These are phyloP conservation scores for Lontra canadensis DNA, from an alignment of 2,113 vertebrate species.

Conservation along the genomic window DNA sequence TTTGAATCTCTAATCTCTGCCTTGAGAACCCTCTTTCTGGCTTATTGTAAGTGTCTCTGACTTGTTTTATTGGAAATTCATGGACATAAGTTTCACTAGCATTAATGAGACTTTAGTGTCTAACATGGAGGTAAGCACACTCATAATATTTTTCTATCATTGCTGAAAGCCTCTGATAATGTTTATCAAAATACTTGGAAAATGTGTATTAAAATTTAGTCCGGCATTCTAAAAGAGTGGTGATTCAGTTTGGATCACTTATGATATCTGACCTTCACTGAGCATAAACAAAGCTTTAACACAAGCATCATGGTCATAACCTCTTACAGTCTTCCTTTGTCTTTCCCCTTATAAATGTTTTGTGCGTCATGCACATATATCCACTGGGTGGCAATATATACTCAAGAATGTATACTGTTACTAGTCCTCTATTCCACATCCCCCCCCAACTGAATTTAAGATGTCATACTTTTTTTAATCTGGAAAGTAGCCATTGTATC, in stretches of 20 bases:
- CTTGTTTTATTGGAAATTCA: background rate
- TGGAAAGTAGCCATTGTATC: background rate
- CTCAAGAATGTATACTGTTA: constrained; percentile 55
- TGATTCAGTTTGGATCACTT: background rate
- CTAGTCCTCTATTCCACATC: background rate
- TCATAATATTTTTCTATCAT: background rate
- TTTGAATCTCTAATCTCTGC: background rate
- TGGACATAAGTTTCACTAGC: constrained; percentile 12
- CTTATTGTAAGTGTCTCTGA: background rate
- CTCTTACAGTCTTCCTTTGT: background rate
- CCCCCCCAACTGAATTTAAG: background rate
- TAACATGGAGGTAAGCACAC: background rate
- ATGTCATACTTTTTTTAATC: background rate
- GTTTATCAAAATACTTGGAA: constrained; percentile 31
- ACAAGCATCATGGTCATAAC: rapidly evolving
- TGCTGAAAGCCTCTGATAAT: background rate
- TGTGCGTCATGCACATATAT: background rate
- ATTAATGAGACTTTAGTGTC: background rate
- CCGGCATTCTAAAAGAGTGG: background rate
- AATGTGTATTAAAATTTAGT: background rate
- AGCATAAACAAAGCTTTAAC: background rate
- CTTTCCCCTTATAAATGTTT: constrained; percentile 1
- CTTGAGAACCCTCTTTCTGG: background rate
- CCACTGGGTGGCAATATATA: constrained; percentile 79
- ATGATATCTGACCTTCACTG: background rate